Evolutionary conservation across 2,797 vertebrate species (phyloP), one percentile per base, ranked within the genome.

Genomic region (Trachurus trachurus): DNA sequence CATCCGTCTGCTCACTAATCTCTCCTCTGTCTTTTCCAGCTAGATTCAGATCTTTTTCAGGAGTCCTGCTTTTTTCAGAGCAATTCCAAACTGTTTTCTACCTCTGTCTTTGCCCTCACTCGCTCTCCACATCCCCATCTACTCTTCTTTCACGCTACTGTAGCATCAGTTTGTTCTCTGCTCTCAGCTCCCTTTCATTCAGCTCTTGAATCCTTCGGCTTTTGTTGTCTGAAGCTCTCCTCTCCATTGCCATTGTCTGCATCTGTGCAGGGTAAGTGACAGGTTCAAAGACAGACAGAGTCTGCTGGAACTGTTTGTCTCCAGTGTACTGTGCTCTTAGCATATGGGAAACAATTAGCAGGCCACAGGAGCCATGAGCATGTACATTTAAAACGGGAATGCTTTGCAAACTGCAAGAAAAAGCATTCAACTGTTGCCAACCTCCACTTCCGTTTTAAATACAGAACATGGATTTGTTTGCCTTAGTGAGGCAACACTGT

Each of bases 281-380:
- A 84, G 70, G 72, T 45, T 69, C 29, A 58, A 50, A 71, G 62
- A 53, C 72, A 72, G 60, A 50, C 16, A 60, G 66, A 58, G 57
- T 60, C 42, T 60, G 68, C 72, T 82, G 50, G 78, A 77, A 74
- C 57, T 66, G 58, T 77, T 88, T 85, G 74, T 86, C 64, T 63
- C 62, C n/a, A 22, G 69, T 81, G 79, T 82, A 76, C 70, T 67
- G 66, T 52, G 47, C 64, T 81, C 83, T 91, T 59, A 81, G 54
- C 67, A 47, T 31, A 67, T 69, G 21, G 47, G 47, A 47, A 69
- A 60, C 70, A 84, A 89, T 85, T 84, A 84, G 67, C 49, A 47
- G 69, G 34, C 17, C 60, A 74, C 53, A 63, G 58, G 78, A 83
- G 10, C 34, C n/a, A n/a, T 1, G n/a, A 31, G 61, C 26, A 1